phyloP scores from a whole-genome alignment of 2,797 vertebrate species.

The Hydrophis major region DNA sequence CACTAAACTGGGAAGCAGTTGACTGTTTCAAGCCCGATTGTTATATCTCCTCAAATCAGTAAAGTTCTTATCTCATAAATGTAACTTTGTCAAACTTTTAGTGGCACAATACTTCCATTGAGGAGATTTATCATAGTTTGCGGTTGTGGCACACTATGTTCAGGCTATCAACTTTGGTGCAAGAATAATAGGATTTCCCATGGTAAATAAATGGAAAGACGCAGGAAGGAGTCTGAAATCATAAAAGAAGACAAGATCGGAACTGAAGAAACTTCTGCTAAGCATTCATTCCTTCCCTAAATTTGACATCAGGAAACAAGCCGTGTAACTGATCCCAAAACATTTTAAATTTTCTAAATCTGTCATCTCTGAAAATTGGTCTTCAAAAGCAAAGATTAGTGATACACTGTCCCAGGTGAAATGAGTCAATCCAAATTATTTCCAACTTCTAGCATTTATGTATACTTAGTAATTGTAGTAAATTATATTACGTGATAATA shows the following conservation, averaged over 20 bases:
- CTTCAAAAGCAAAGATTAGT: not conserved
- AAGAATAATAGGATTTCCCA: not conserved
- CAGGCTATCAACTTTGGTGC: rapidly evolving
- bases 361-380: not conserved
- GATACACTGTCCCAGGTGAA: not conserved
- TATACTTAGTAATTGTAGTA: no score
- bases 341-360: no score
- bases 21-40: no score
- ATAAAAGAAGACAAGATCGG: not conserved
- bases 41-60: no score
- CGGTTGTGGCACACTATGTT: not conserved
- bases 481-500: no score
- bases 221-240: rapidly evolving
- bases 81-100: no score
- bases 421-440: no score
- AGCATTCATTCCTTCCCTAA: not conserved
- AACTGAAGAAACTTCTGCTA: not conserved
- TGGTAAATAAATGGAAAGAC: not conserved
- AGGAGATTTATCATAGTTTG: not conserved
- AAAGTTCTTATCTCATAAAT: not conserved
- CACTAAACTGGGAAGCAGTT: no score
- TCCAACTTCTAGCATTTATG: no score
- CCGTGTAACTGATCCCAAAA: not conserved
- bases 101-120: not conserved
- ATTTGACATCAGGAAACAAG: not conserved